These are phyloP conservation scores for Drosophila sulfurigaster DNA, from an alignment of 1,140 invertebrate species.

Conservation along the genomic window DNA sequence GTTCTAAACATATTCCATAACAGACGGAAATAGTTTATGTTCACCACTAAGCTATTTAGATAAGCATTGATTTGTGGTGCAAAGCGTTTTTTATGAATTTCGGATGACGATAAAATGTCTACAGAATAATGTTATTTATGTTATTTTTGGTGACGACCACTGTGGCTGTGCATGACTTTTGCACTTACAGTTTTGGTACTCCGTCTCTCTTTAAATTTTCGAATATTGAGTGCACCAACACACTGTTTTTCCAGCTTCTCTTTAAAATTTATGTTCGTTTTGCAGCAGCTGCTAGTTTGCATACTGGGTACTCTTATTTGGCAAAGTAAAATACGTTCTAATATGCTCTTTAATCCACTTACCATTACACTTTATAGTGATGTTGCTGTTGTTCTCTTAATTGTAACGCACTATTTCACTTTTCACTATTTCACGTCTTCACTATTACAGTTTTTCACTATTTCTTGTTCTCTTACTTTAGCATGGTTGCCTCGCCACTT, in stretches of 20 bases:
- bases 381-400: background rate
- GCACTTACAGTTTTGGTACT: background rate
- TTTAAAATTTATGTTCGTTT: background rate
- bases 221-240: background rate
- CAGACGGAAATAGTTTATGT: background rate
- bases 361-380: background rate
- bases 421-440: too few relatives aligned
- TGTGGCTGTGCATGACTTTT: background rate
- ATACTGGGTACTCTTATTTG: too few relatives aligned
- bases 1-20: background rate
- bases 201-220: background rate
- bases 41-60: background rate
- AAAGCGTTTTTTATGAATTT: background rate
- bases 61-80: background rate
- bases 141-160: background rate
- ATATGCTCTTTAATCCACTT: background rate
- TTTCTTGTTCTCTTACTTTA: too few relatives aligned
- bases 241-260: background rate
- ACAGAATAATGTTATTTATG: background rate
- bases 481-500: too few relatives aligned
- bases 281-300: too few relatives aligned
- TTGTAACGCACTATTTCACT: background rate
- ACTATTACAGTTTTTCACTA: too few relatives aligned
- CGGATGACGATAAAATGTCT: background rate
- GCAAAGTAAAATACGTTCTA: background rate